Conservation (phyloP, 1,140 invertebrate species). For the Ectropis grisescens region DNA sequence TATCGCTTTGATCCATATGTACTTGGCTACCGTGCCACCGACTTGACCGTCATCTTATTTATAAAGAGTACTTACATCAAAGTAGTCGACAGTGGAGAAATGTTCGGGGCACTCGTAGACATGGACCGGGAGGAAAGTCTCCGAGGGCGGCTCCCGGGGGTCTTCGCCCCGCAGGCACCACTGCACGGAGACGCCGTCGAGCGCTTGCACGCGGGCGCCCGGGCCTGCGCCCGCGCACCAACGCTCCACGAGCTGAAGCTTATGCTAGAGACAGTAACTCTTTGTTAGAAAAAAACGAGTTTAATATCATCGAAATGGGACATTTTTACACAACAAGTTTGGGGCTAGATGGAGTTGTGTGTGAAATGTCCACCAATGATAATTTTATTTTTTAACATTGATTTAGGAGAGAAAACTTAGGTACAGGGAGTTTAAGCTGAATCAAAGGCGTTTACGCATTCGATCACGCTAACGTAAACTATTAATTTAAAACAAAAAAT, state of each 20-base stretch:
- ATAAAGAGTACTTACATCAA: constrained; percentile 80
- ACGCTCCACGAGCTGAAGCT: constrained; percentile 43
- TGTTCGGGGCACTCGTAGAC: constrained; percentile 83
- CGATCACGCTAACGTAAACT: no score
- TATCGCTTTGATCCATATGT: no score
- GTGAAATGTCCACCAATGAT: no score
- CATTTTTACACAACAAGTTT: no score
- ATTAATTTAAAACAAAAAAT: no score
- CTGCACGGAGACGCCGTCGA: constrained; percentile 30
- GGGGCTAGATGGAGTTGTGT: no score
- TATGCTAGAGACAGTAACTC: constrained; percentile 45
- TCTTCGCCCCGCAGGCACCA: constrained; percentile 51
- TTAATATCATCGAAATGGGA: neutral
- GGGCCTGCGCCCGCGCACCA: constrained; percentile 24
- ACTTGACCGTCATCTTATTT: no score
- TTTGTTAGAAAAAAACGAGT: neutral
- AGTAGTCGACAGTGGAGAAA: constrained; percentile 86
- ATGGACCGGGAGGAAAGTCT: constrained; percentile 75
- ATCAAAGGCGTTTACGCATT: no score
- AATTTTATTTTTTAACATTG: no score
- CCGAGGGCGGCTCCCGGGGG: constrained; percentile 63
- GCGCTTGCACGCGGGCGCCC: constrained; percentile 25
- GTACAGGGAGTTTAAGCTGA: no score
- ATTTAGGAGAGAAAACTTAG: no score
- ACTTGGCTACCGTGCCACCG: no score